phyloP scores from a whole-genome alignment of 2,888 invertebrate genomes.

The Tigriopus californicus region DNA sequence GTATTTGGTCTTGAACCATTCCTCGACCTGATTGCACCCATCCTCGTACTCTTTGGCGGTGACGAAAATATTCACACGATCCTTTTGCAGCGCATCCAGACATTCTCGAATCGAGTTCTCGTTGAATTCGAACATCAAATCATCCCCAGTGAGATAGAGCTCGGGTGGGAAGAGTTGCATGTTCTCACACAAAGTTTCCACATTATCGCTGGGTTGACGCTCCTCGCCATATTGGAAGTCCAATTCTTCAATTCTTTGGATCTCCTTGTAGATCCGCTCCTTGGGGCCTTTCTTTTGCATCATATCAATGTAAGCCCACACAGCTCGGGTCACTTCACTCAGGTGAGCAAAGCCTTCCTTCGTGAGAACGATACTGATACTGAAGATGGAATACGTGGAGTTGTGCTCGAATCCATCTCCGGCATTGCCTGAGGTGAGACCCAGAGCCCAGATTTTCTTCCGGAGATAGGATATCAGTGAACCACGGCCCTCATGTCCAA shows the following conservation, averaged over 20 bases:
- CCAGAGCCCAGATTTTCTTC: conserved; percentile 50
- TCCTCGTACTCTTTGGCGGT: conserved; percentile 40
- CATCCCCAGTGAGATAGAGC: conserved; percentile 56
- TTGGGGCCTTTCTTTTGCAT: conserved; percentile 45
- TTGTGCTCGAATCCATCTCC: conserved; percentile 55
- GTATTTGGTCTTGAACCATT: conserved; percentile 69
- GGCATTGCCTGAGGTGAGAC: conserved; percentile 47
- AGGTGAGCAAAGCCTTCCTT: conserved; percentile 52
- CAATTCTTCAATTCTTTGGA: conserved; percentile 51
- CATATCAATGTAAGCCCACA: conserved; percentile 60
- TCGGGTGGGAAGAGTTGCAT: conserved; percentile 61
- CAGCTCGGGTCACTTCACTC: conserved; percentile 48
- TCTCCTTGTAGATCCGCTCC: conserved; percentile 48
- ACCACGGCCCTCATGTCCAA: conserved; percentile 57
- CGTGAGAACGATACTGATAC: conserved; percentile 51
- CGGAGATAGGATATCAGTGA: conserved; percentile 10
- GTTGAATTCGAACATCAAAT: conserved; percentile 55
- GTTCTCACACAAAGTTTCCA: conserved; percentile 50
- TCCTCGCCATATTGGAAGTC: conserved; percentile 52
- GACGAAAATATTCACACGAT: conserved; percentile 48
- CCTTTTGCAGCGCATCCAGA: conserved; percentile 40
- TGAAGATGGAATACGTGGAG: conserved; percentile 54
- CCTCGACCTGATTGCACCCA: conserved; percentile 42
- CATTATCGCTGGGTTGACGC: conserved; percentile 49
- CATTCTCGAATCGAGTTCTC: conserved; percentile 44